Evolutionary conservation across 2,888 invertebrate species (phyloP), one percentile per base, ranked within the genome.

Genomic region (Apocheima hispidaria): DNA sequence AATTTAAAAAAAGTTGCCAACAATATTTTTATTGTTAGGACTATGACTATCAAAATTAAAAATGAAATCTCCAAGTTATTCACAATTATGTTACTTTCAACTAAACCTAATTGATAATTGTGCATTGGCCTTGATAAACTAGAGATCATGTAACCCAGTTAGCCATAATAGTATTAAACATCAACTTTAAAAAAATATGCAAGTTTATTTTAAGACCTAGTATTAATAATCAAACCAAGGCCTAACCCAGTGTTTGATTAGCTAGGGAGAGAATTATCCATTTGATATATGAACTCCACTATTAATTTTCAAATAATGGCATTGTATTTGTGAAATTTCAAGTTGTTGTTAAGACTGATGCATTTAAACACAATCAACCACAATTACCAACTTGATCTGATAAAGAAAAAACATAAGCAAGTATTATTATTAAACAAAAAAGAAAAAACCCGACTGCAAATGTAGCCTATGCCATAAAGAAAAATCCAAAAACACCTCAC

Each of bases 311-410:
- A 51, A 60, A 69, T 68, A 67, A 67, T 64, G 65, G 63, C 70
- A 63, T 63, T 33, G 58, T 49, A 66, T 63, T 57, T 67, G 23
- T 23, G 60, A 70, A 60, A 68, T 68, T 68, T 10, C 52, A 41
- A 52, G 59, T 69, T 65, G 56, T 75, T 74, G 77, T 75, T 68
- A 86, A 87, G 88, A 88, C 87, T 89, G 88, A 88, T 84, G 85
- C 82, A 87, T 87, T 85, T 87, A 84, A 77, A 77, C 73, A 73
- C 70, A 68, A 75, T 62, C 53, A 62, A 30, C 54, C 58, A 44
- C 35, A 48, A 60, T 53, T 59, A 48, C 20, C 10, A 14, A 46
- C 18, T 33, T 60, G 53, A 48, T 54, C 53, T 60, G 54, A 54
- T 49, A 40, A 51, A 12, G 35, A 35, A 49, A 33, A 23, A 46